Conservation (phyloP, 2,888 invertebrate species). For the Limulus polyphemus region DNA sequence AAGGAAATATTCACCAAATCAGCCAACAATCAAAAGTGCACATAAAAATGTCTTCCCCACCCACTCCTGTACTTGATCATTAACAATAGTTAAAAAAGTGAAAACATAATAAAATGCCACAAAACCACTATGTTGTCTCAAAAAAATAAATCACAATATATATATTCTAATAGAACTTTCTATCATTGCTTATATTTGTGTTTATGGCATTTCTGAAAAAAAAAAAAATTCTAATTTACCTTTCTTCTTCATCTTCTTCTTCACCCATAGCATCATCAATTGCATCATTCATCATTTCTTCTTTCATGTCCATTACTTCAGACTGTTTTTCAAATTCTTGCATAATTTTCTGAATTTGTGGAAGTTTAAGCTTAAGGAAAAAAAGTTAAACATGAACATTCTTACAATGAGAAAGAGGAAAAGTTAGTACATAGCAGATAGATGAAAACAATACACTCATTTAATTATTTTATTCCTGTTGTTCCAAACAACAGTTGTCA, state of each 20-base stretch:
- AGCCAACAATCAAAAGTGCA: too few relatives aligned
- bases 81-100: too few relatives aligned
- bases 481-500: too few relatives aligned
- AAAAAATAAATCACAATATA: slow-evolving; percentile 13
- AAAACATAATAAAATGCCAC: too few relatives aligned
- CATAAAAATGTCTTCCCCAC: too few relatives aligned
- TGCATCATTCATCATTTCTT: slow-evolving; percentile 99
- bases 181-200: too few relatives aligned
- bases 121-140: not conserved
- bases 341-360: slow-evolving; percentile 94
- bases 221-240: slow-evolving; percentile 41
- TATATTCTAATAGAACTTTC: not conserved
- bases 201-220: not conserved
- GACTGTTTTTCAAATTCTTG: slow-evolving; percentile 96
- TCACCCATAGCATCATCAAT: slow-evolving; percentile 99
- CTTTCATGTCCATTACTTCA: slow-evolving; percentile 99
- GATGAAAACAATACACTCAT: too few relatives aligned
- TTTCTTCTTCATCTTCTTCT: slow-evolving; percentile 95
- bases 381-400: not conserved
- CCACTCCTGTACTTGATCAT: too few relatives aligned
- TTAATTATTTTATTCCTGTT: too few relatives aligned
- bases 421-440: not conserved
- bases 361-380: slow-evolving; percentile 62
- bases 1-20: too few relatives aligned
- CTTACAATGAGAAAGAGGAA: not conserved